Evolutionary conservation across 2,888 invertebrate genomes (phyloP).

Genomic region (Incurvaria masculella): DNA sequence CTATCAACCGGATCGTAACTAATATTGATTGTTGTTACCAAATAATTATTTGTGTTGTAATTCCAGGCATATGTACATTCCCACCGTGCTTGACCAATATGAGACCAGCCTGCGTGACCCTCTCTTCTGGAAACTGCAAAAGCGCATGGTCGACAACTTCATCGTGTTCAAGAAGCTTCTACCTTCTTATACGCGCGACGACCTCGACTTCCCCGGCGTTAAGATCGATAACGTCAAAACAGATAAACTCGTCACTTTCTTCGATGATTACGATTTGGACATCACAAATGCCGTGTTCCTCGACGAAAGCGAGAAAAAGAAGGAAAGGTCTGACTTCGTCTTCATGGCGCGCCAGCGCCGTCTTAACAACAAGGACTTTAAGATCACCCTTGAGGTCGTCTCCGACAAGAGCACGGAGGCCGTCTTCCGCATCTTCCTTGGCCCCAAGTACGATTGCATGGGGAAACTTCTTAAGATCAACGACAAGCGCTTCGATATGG

Average conservation of each 20-base stretch:
- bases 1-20: too few species aligned
- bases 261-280: constrained; percentile 65
- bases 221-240: constrained; percentile 59
- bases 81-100: constrained; percentile 62
- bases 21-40: too few species aligned
- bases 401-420: constrained; percentile 57
- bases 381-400: constrained; percentile 52
- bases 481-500: constrained; percentile 42
- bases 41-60: constrained; percentile 10
- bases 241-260: constrained; percentile 65
- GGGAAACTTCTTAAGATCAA: constrained; percentile 53
- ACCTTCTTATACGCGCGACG: constrained; percentile 57
- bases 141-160: constrained; percentile 55
- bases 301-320: constrained; percentile 44
- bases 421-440: constrained; percentile 65
- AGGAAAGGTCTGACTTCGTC: constrained; percentile 42
- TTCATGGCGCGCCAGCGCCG: constrained; percentile 59
- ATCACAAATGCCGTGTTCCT: constrained; percentile 60
- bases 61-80: constrained; percentile 45
- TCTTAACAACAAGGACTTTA: constrained; percentile 65
- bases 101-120: constrained; percentile 69
- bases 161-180: constrained; percentile 58
- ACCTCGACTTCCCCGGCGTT: constrained; percentile 62
- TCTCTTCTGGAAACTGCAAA: constrained; percentile 66
- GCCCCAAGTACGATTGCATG: constrained; percentile 67